A percentile compares a stretch with the other conserved stretches of the same genome.
Conservation (phyloP, 2,888 invertebrate species). For the Melieria omissa region DNA sequence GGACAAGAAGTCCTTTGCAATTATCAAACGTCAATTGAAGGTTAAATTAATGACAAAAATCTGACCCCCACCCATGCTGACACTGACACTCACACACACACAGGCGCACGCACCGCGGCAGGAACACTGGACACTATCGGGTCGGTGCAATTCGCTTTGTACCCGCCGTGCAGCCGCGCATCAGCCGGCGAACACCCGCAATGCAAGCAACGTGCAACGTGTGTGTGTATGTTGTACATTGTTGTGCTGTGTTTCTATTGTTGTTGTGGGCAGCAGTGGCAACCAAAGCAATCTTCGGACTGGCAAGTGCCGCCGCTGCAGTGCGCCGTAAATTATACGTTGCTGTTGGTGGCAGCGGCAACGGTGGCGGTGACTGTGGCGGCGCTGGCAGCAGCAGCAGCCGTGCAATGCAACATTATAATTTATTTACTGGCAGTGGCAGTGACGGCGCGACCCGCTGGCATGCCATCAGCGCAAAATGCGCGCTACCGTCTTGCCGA, state of each 20-base stretch:
- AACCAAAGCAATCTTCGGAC: too few relatives aligned
- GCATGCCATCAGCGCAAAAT: too few relatives aligned
- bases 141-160: slow-evolving; percentile 32
- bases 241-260: too few relatives aligned
- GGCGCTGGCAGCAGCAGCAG: slow-evolving; percentile 30
- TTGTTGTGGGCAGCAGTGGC: too few relatives aligned
- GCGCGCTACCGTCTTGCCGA: not conserved
- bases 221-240: too few relatives aligned
- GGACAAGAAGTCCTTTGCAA: slow-evolving; percentile 50
- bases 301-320: not conserved
- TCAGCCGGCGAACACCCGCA: slow-evolving; percentile 14
- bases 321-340: slow-evolving; percentile 44
- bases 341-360: slow-evolving; percentile 2
- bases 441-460: slow-evolving; percentile 17
- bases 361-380: slow-evolving; percentile 7
- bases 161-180: slow-evolving; percentile 38
- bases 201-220: too few relatives aligned
- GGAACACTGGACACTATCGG: too few relatives aligned
- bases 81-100: not conserved
- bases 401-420: slow-evolving; percentile 49
- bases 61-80: slow-evolving; percentile 20
- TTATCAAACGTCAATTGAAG: slow-evolving; percentile 58
- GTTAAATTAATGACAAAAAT: slow-evolving; percentile 50
- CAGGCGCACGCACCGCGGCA: slow-evolving; percentile 4
- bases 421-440: slow-evolving; percentile 49